These are phyloP conservation scores for Cephus nigrinus DNA, from an alignment of 2,888 invertebrate genomes.

Conservation along the genomic window DNA sequence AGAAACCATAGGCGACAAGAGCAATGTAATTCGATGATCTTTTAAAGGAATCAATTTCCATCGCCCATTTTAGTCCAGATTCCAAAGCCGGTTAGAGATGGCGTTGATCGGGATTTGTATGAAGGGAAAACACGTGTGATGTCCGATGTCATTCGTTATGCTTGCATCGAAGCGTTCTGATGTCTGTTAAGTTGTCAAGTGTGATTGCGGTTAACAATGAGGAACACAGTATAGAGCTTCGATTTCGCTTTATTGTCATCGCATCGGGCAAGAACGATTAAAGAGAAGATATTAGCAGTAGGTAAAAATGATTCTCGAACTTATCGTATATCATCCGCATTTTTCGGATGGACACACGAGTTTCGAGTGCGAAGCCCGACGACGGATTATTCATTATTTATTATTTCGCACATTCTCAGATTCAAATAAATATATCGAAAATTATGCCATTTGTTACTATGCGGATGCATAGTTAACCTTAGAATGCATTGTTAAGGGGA, in stretches of 20 bases:
- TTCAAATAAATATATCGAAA: background rate
- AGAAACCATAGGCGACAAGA: background rate
- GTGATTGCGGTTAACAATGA: background rate
- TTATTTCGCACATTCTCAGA: background rate
- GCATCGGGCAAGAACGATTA: background rate
- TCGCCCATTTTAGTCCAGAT: constrained; percentile 2
- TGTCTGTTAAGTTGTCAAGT: background rate
- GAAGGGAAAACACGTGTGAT: background rate
- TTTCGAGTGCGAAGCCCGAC: background rate
- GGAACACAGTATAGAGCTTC: background rate
- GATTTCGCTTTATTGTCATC: background rate
- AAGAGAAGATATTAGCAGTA: background rate
- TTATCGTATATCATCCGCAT: background rate
- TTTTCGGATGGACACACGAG: background rate
- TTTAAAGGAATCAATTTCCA: background rate
- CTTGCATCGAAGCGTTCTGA: background rate
- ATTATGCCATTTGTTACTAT: background rate
- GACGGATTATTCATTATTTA: background rate
- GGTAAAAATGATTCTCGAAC: background rate
- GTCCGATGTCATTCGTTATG: background rate
- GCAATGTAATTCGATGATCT: background rate
- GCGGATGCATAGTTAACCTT: background rate
- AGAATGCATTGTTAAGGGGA: background rate
- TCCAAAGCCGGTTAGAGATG: constrained; percentile 7
- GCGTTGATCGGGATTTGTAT: constrained; percentile 1